Base-by-base conservation (phyloP, 2,888 invertebrate species). In the Alentia gelatinosa region DNA sequence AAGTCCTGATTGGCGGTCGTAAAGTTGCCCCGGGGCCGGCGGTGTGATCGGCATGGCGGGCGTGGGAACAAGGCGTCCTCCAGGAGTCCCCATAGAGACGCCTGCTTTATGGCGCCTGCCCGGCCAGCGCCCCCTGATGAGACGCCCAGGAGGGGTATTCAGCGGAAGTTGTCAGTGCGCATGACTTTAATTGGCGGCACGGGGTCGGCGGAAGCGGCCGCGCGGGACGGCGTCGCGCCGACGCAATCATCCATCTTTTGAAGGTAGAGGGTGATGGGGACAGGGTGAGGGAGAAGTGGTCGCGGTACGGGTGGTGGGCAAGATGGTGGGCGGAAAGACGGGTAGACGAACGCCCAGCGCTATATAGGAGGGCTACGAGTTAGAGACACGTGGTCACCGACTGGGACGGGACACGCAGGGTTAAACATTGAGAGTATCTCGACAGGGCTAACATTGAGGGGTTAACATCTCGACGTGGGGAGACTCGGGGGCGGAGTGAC, bases 161-260 rank as follows among this genome's bases (percentile, higher is more conserved):
- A 83, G 39, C 83, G 83, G 83, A 83, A 83, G 83, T 83, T 83
- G 83, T 83, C 83, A 83, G 40, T n/a, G 83, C 83, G 83, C 83
- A 68, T 83, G 83, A 83, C 83, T 83, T 83, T 83, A 83, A 83
- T 83, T 83, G 83, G 83, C 37, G 83, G n/a, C 39, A 39, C 37
- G 83, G 35, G 37, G 39, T 35, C 39, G 83, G 37, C 39, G 39
- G 83, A 83, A 83, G 39, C 83, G 37, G n/a, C 83, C 37, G 39
- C 39, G 83, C 83, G 39, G 40, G 83, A 83, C 83, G 30, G 30
- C 30, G 68, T 15, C 30, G 1, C 68, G 68, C 3, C 30, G 5
- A 15, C 68, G 68, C 68, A 68, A 68, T 68, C 68, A 68, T 68
- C 68, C 68, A 30, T 68, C 68, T 68, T 68, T 68, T 68, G 30